Evolutionary conservation across 30 jellyfish, hydroid and myxozoan species (phyloP), one percentile per base, ranked within the genome.

Genomic region (Clytia hemisphaerica): DNA sequence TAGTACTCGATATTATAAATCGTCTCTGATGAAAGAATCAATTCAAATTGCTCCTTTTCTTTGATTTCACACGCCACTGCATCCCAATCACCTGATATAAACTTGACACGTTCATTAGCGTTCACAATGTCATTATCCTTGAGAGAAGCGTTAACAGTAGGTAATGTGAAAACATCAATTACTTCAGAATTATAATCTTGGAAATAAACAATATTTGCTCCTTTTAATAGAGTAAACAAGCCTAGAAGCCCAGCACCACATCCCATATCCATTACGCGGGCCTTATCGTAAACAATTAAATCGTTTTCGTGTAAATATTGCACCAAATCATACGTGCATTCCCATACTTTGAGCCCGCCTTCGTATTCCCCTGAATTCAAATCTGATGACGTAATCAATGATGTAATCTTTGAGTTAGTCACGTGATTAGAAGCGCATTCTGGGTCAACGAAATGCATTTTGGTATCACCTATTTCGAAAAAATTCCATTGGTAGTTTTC

Each of bases 331-430:
- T 69, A 58, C 0, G 99, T 69, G 55, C 99, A 81, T 51, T 91
- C 99, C 99, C 99, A 91, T 1, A 91, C 83, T 61, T 83, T 91
- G 42, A 91, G 71, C 6, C 99, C 99, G 25, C 99, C 99, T 73
- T 91, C 99, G 59, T 91, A 91, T 6, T 75, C 85, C 9, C 99
- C 99, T 32, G 82, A 61, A 19, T 64, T 58, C 38, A 91, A 54
- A 51, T 91, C 99, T 1, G 99, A 91, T 9, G 75, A 42, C 18
- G 49, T 60, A 10, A 78, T 26, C 42, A 75, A 4, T 16, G 44
- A 58, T 18, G 25, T 58, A 3, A 58, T 29, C 33, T 58, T 45
- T 29, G 25, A n/a, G 16, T 58, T 45, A 22, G 25, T 34, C 25
- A 58, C 44, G 25, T 34, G 58, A 2, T 58, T 58, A 22, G 3